Evolutionary conservation across 1,140 invertebrate genomes (phyloP), one percentile per base, ranked within the genome.

Genomic region (Sitobion miscanthi): DNA sequence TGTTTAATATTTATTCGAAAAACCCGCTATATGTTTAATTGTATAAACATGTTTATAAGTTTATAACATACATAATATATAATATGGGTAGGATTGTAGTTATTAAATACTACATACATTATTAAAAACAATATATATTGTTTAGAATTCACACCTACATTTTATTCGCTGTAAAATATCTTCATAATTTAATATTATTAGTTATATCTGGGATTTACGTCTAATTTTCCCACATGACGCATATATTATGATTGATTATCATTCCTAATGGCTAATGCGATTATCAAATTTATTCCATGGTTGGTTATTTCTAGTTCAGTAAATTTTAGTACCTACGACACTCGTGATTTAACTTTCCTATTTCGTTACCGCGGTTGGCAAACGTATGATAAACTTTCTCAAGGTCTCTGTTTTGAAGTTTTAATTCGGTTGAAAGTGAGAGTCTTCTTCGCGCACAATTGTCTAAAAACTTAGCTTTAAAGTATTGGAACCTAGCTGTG

Each of bases 401-500:
- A 62, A 45, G 89, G 25, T 62, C 38, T 91, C 11, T 91, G 42
- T 62, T 77, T 42, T 91, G 57, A 91, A 91, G 57, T 91, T 91
- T n/a, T 77, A 91, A 77, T 90, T 91, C 42, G 25, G 57, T 91
- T 62, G 89, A 90, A 57, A 45, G 54, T 47, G 25, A 47, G 38
- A 62, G 17, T 25, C 21, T 91, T 69, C 23, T 54, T 62, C 45
- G 23, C 42, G 47, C 25, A 90, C 57, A 9, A 2, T 25, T 38
- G 11, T 57, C 11, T 38, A 42, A 45, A 77, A 91, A 69, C 35
- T 69, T 90, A 21, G 21, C 38, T 91, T 69, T 47, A 69, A 91
- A 91, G 11, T 90, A 21, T 45, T 47, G 9, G 25, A n/a, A n/a
- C 4, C 25, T 25, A n/a, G 30, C n/a, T 77, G 42, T 14, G 30